Base-by-base conservation (phyloP, 2,888 invertebrate genomes). In the Smittia aterrima region DNA sequence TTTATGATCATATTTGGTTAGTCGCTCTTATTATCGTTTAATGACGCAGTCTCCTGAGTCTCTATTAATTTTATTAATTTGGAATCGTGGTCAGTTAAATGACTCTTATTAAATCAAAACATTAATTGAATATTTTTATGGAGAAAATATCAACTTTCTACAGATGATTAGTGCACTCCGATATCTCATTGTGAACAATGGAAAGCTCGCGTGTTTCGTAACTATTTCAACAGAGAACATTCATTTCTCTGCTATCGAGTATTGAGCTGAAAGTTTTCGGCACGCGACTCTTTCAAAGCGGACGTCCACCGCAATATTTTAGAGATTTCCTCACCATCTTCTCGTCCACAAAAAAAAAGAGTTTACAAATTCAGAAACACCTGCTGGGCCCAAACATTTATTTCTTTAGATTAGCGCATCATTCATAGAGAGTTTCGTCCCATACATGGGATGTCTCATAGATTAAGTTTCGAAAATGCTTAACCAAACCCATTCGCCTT, bases 61-160 rank as follows among this genome's bases (percentile, higher is more conserved):
- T 58, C 18, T 58, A 58, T 58, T 58, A 58, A 58, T 7, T 58
- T 58, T 58, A 58, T 22, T 58, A 16, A 58, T 58, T 58, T 58
- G 22, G 22, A 58, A 22, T 1, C n/a, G 18, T 22, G 47, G 7
- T 58, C 58, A 58, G n/a, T 58, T 58, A 47, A 47, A 47, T 47
- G 47, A 47, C 16, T n/a, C n/a, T n/a, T 58, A 58, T 58, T 22
- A n/a, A 22, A 58, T 58, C n/a, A 58, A 58, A 58, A 13, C 58
- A 22, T 22, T 58, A 58, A 58, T 58, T 58, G 58, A 58, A 58
- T 58, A 58, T 58, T 58, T 58, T 58, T 58, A 58, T 58, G 58
- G 18, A 22, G 18, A 58, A 47, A 47, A 58, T 22, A 58, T 58
- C 58, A 58, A 58, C 58, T 58, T 58, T 58, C 58, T 58, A 20